These are phyloP conservation scores for Anastrepha ludens DNA, from an alignment of 1,140 invertebrate genomes.

Conservation along the genomic window DNA sequence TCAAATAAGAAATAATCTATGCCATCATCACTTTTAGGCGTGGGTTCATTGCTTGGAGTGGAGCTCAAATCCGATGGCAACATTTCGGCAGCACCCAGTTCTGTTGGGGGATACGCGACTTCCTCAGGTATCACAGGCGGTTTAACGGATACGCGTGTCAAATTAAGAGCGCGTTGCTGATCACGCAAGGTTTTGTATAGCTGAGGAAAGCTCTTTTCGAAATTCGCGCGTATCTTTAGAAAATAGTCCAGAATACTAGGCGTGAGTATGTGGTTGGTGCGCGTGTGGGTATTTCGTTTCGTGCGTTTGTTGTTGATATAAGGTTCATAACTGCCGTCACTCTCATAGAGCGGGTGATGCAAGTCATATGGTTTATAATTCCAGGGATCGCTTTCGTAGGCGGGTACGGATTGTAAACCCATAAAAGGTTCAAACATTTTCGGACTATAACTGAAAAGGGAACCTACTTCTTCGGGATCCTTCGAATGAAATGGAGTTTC, in stretches of 20 bases:
- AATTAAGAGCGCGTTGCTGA: constrained; percentile 60
- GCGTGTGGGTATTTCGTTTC: constrained; percentile 61
- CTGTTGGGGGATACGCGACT: constrained; percentile 57
- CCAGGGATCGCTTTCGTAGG: constrained; percentile 67
- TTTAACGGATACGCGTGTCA: constrained; percentile 64
- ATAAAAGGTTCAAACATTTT: constrained; percentile 66
- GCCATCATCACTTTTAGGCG: neutral
- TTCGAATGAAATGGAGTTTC: neutral
- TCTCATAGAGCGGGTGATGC: constrained; percentile 61
- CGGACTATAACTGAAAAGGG: constrained; percentile 59
- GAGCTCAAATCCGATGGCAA: constrained; percentile 60
- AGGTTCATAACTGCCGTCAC: constrained; percentile 69
- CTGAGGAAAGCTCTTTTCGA: constrained; percentile 65
- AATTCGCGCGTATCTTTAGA: constrained; percentile 65
- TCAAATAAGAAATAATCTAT: constrained; percentile 54
- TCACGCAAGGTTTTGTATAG: constrained; percentile 68
- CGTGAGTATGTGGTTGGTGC: constrained; percentile 61
- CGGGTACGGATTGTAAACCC: constrained; percentile 64
- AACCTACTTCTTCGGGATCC: constrained; percentile 57
- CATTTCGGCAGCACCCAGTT: constrained; percentile 68
- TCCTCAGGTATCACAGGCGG: constrained; percentile 61
- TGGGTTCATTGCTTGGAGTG: neutral
- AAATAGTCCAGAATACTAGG: constrained; percentile 68
- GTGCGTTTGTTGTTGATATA: constrained; percentile 60
- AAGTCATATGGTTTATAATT: constrained; percentile 62